Percentiles rank a stretch among this genome's conserved stretches.
Evolutionary conservation across 1,140 invertebrate genomes (phyloP).

Genomic region (Magallana gigas): DNA sequence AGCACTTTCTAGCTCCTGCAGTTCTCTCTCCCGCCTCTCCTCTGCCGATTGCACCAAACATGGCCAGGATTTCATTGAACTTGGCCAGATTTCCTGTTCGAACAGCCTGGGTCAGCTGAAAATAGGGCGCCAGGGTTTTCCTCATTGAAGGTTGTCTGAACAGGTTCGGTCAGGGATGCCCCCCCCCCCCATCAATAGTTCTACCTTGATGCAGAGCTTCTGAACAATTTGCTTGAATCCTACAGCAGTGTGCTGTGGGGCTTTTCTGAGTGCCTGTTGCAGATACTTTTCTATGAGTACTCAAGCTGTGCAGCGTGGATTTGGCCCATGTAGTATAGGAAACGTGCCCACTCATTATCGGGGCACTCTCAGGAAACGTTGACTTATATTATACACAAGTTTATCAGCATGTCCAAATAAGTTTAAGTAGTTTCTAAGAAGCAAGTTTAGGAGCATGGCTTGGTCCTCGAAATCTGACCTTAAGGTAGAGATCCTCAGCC

Average conservation of each 20-base stretch:
- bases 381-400: constrained; percentile 98
- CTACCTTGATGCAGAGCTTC: constrained; percentile 96
- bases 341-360: constrained; percentile 99
- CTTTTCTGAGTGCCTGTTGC: constrained; percentile 94
- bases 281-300: constrained; percentile 97
- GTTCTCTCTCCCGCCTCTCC: constrained; percentile 95
- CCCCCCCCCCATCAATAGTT: constrained; percentile 96
- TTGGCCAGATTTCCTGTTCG: constrained; percentile 94
- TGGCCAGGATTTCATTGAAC: constrained; percentile 96
- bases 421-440: constrained; percentile 96
- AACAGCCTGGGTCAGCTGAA: constrained; percentile 97
- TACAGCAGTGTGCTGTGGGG: constrained; percentile 96
- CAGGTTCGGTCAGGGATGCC: constrained; percentile 94
- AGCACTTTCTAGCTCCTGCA: constrained; percentile 96
- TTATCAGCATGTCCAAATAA: constrained; percentile 95
- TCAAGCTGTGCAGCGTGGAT: constrained; percentile 98
- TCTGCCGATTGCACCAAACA: constrained; percentile 91
- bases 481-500: constrained; percentile 95
- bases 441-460: constrained; percentile 96
- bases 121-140: constrained; percentile 94
- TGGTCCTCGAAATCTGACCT: constrained; percentile 98
- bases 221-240: constrained; percentile 99
- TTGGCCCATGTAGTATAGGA: constrained; percentile 94
- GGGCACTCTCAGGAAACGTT: constrained; percentile 95
- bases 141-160: constrained; percentile 91